A percentile compares a stretch with the other conserved stretches of the same genome.
These are phyloP conservation scores for Microcaecilia unicolor DNA, from an alignment of 2,797 vertebrate species.

Conservation along the genomic window DNA sequence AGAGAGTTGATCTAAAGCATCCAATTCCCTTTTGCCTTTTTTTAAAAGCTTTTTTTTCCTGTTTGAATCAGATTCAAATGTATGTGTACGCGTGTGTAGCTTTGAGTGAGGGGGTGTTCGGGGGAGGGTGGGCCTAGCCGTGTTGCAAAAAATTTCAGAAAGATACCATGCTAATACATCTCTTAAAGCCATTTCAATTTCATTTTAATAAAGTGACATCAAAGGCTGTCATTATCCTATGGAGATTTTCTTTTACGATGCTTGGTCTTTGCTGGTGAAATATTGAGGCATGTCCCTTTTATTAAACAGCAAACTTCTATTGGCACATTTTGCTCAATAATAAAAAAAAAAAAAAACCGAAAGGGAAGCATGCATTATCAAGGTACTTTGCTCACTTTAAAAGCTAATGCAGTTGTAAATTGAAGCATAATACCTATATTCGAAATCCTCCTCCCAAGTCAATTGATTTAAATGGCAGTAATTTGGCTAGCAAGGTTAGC, in stretches of 20 bases:
- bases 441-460: slow-evolving; percentile 58
- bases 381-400: slow-evolving; percentile 50
- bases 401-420: slow-evolving; percentile 65
- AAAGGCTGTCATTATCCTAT: slow-evolving; percentile 43
- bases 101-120: too few relatives aligned
- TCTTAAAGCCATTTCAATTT: slow-evolving; percentile 66
- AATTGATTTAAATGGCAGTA: slow-evolving; percentile 74
- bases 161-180: slow-evolving; percentile 66
- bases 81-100: too few relatives aligned
- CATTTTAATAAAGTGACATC: slow-evolving; percentile 67
- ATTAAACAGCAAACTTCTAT: slow-evolving; percentile 36
- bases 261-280: slow-evolving; percentile 47
- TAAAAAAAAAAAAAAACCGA: slow-evolving; percentile 43
- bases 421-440: slow-evolving; percentile 64
- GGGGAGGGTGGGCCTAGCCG: too few relatives aligned
- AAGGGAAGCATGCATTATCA: slow-evolving; percentile 41
- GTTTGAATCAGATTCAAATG: slow-evolving; percentile 64
- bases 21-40: slow-evolving; percentile 51
- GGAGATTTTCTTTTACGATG: slow-evolving; percentile 42
- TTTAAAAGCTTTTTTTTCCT: slow-evolving; percentile 30
- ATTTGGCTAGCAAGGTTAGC: slow-evolving; percentile 63
- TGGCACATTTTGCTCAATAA: slow-evolving; percentile 19
- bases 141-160: slow-evolving; percentile 47
- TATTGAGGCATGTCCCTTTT: slow-evolving; percentile 43
- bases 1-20: slow-evolving; percentile 66